Evolutionary conservation across 2,113 vertebrate genomes (phyloP), one percentile per base, ranked within the genome.

Genomic region (Agelaius phoeniceus): DNA sequence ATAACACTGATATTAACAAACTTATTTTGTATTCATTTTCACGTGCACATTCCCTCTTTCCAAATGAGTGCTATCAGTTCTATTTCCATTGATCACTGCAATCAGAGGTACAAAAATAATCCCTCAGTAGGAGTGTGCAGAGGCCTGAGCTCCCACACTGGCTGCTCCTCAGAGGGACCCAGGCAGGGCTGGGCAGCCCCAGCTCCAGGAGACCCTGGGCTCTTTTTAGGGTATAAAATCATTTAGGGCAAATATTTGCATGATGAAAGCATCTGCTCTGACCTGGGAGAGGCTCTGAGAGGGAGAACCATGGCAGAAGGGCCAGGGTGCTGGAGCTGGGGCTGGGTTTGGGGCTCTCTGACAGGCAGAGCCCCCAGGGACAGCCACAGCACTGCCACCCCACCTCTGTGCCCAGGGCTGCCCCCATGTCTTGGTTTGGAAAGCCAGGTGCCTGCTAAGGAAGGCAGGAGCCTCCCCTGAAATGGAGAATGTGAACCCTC

Each of bases 151-250:
- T 39, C 37, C 30, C 6, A 2, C 20, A 1, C 5, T 0, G 2
- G 4, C 33, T 13, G 63, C 39, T 10, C 10, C 78, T 21, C 2
- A 3, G 19, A 57, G 24, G 12, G 13, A 10, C 67, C n/a, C 52
- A 5, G 44, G 0, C 57, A 23, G 1, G 1, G 62, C 10, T 1
- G 0, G 51, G 12, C 67, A 30, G 35, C 2, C 0, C 1, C 4
- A 4, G 44, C 48, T 54, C 41, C 49, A 28, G 12, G 5, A 3
- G 28, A 2, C 5, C 18, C n/a, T 2, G 6, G 54, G 63, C 30
- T 67, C 6, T n/a, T 27, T 30, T 22, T 35, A 1, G 35, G 28
- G 9, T 9, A 4, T 0, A 6, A 13, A 4, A 10, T 22, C 43
- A 10, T 12, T 5, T 43, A 37, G 23, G 33, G 35, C 10, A 39